phyloP scores from a whole-genome alignment of 2,113 vertebrate genomes.

The Hippocampus guttulatus region DNA sequence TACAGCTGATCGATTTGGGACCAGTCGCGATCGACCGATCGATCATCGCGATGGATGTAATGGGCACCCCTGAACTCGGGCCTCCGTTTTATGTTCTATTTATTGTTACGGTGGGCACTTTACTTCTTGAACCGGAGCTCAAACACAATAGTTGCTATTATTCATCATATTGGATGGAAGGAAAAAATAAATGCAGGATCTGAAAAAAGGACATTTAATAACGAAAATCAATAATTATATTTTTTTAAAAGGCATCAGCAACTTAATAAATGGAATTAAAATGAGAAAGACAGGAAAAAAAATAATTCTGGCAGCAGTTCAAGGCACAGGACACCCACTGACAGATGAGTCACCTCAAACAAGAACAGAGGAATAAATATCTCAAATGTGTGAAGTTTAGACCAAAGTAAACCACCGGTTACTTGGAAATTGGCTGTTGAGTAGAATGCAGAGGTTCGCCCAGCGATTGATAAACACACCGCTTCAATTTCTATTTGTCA shows the following conservation, averaged over 20 bases:
- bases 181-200: background rate
- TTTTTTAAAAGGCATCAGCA: conserved; percentile 4
- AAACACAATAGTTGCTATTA: background rate
- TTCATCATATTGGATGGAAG: background rate
- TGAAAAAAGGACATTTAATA: background rate
- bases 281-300: conserved; percentile 17
- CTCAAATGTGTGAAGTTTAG: conserved; percentile 50
- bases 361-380: conserved; percentile 53
- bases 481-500: background rate
- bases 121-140: background rate
- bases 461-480: conserved; percentile 1
- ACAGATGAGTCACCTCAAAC: conserved; percentile 52
- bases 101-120: background rate
- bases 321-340: conserved; percentile 60
- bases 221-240: background rate
- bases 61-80: too few species aligned
- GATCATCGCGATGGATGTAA: too few species aligned
- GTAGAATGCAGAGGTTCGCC: conserved; percentile 23
- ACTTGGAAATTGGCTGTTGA: conserved; percentile 23
- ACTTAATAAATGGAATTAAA: conserved; percentile 29
- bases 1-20: too few species aligned
- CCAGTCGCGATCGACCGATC: too few species aligned
- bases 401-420: conserved; percentile 15
- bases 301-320: conserved; percentile 48
- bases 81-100: too few species aligned